phyloP scores from a whole-genome alignment of 2,888 invertebrate species.

The Cheiracanthium punctorium region DNA sequence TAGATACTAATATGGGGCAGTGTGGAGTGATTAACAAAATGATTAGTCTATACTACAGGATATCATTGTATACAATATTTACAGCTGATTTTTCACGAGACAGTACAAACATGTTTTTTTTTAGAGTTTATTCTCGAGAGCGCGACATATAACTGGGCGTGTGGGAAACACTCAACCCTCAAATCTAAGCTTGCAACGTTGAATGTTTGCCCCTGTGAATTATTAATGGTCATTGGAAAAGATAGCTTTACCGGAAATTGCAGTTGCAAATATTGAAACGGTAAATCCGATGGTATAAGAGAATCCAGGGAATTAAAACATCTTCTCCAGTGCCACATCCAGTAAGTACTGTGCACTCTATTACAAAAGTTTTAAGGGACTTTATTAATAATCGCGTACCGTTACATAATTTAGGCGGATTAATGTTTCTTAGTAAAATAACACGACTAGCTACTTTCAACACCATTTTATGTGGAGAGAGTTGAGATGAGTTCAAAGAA shows the following conservation, averaged over 20 bases:
- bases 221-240: neutral
- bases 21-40: too few relatives aligned
- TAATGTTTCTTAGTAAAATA: neutral
- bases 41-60: too few relatives aligned
- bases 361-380: neutral
- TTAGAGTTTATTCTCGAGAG: too few relatives aligned
- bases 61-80: too few relatives aligned
- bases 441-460: neutral
- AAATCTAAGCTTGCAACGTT: neutral
- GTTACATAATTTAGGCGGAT: neutral
- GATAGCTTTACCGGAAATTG: neutral
- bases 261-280: constrained; percentile 3
- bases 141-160: neutral
- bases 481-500: neutral
- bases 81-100: too few relatives aligned
- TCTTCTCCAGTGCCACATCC: neutral
- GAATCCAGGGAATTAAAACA: neutral
- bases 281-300: neutral
- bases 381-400: neutral
- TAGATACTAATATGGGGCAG: too few relatives aligned
- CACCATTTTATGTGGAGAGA: neutral
- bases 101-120: too few relatives aligned
- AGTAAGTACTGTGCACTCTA: neutral
- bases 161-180: neutral
- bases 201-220: neutral